phyloP scores from a whole-genome alignment of 2,888 invertebrate genomes.

The Noctuana brunneofusca region DNA sequence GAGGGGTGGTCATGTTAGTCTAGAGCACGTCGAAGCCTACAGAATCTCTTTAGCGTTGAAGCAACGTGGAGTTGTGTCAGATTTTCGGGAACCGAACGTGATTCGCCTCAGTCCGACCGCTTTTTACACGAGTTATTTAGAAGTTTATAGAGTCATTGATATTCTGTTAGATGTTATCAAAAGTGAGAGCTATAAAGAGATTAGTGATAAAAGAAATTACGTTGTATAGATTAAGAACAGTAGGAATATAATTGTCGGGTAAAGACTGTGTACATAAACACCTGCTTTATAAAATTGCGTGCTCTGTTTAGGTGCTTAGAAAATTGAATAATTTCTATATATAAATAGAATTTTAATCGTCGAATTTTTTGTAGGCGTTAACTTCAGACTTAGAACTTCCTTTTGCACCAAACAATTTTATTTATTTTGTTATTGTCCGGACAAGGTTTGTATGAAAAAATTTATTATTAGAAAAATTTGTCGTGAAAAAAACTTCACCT shows the following conservation, averaged over 20 bases:
- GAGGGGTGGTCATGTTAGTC: conserved; percentile 68
- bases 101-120: conserved; percentile 64
- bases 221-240: conserved; percentile 40
- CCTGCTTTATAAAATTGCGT: too few species aligned
- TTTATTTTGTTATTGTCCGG: too few species aligned
- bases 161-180: conserved; percentile 50
- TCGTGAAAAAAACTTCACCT: too few species aligned
- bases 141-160: conserved; percentile 62
- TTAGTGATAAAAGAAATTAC: conserved; percentile 49
- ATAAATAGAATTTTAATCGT: too few species aligned
- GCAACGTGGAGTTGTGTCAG: conserved; percentile 56
- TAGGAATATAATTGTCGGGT: neutral
- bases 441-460: too few species aligned
- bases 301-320: too few species aligned
- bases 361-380: too few species aligned
- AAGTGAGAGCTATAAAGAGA: conserved; percentile 47
- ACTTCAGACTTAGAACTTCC: too few species aligned
- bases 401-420: too few species aligned
- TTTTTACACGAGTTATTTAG: conserved; percentile 64
- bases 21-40: conserved; percentile 65
- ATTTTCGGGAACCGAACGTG: conserved; percentile 67
- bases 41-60: conserved; percentile 64
- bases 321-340: too few species aligned
- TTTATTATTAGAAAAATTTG: too few species aligned
- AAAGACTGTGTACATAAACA: too few species aligned